These are phyloP conservation scores for Pandion haliaetus DNA, from an alignment of 2,113 vertebrate genomes.

Conservation along the genomic window DNA sequence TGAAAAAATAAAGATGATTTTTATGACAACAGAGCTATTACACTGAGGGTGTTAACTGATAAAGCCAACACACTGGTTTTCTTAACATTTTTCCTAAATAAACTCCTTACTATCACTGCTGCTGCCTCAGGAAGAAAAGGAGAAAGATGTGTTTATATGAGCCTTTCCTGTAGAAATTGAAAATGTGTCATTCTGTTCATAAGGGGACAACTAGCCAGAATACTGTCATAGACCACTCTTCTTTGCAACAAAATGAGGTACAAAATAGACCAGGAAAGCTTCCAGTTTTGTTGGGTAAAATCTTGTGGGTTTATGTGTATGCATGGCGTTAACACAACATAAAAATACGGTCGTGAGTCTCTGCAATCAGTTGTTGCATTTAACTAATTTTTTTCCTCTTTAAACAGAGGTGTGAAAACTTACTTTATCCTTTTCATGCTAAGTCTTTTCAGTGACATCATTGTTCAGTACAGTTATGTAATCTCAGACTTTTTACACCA, in stretches of 20 bases:
- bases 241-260: neutral
- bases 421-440: neutral
- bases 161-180: neutral
- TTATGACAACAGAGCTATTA: neutral
- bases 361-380: neutral
- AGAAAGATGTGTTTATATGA: neutral
- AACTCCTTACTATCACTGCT: neutral
- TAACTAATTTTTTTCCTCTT: neutral
- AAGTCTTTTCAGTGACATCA: neutral
- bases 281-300: neutral
- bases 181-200: neutral
- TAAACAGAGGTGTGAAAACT: neutral
- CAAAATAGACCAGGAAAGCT: neutral
- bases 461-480: neutral
- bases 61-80: neutral
- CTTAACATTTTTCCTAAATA: neutral
- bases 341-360: neutral
- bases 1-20: neutral
- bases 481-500: neutral
- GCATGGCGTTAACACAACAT: neutral
- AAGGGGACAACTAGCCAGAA: neutral
- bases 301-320: neutral
- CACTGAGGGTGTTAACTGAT: neutral
- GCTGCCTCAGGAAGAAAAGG: neutral
- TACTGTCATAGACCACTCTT: neutral